A percentile compares a stretch with the other conserved stretches of the same genome.
Evolutionary conservation across 2,888 invertebrate species (phyloP).

Genomic region (Temnothorax ravouxi): DNA sequence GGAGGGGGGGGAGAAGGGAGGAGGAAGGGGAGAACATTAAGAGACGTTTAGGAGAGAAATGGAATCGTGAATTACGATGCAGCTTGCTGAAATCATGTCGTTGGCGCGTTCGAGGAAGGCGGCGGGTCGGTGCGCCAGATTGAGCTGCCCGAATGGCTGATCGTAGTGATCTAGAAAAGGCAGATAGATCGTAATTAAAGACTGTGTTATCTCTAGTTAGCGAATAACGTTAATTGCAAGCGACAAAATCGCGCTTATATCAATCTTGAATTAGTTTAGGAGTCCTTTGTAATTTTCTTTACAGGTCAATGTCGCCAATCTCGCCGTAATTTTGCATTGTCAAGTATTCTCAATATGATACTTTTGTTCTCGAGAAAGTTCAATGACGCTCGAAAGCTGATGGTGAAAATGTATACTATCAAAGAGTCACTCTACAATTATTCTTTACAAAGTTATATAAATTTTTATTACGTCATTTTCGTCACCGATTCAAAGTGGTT

Average conservation of each 20-base stretch:
- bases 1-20: neutral
- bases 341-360: neutral
- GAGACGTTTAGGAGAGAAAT: slow-evolving; percentile 67
- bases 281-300: neutral
- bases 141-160: slow-evolving; percentile 82
- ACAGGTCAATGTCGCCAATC: neutral
- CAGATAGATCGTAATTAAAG: slow-evolving; percentile 17
- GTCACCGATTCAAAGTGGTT: neutral
- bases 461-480: neutral
- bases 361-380: neutral
- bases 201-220: neutral
- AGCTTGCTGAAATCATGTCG: slow-evolving; percentile 82
- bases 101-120: slow-evolving; percentile 78
- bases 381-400: neutral
- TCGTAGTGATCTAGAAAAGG: slow-evolving; percentile 82
- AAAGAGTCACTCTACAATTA: neutral
- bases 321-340: slow-evolving; percentile 24
- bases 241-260: neutral
- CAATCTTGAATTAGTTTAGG: neutral
- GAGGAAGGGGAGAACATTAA: slow-evolving; percentile 45
- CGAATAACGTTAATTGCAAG: neutral
- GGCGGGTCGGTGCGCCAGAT: slow-evolving; percentile 81
- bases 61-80: slow-evolving; percentile 65
- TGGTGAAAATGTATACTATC: neutral
- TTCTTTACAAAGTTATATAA: neutral